Evolutionary conservation across 2,113 vertebrate species (phyloP).

Genomic region (rabbit (Oryctolagus cuniculus)): DNA sequence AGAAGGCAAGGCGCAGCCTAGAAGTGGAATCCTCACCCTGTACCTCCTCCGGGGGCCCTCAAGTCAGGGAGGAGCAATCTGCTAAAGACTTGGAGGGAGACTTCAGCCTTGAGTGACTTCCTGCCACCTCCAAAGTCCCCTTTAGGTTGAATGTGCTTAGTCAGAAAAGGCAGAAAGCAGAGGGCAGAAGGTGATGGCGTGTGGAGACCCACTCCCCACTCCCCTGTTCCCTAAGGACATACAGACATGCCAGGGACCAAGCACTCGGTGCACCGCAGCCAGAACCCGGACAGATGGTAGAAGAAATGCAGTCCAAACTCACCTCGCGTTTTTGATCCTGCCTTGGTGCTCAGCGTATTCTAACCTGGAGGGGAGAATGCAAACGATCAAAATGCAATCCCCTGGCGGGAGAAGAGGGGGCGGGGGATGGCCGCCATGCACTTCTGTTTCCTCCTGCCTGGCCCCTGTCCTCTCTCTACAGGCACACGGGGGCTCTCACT

Average conservation of each 20-base stretch:
- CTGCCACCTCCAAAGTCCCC: conserved; percentile 14
- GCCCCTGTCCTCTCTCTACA: not conserved
- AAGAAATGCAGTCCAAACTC: conserved; percentile 64
- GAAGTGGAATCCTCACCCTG: not conserved
- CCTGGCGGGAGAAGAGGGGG: not conserved
- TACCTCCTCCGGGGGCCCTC: not conserved
- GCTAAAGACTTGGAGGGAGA: not conserved
- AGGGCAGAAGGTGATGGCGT: not conserved
- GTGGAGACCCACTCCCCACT: not conserved
- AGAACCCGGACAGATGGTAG: not conserved
- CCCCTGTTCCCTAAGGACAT: not conserved
- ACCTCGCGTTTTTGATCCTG: conserved; percentile 99
- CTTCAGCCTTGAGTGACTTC: not conserved
- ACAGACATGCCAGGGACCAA: not conserved
- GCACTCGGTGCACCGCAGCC: not conserved
- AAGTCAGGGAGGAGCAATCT: not conserved
- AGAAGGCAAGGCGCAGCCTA: not conserved
- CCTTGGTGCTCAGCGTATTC: conserved; percentile 96
- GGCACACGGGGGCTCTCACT: not conserved
- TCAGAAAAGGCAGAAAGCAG: not conserved
- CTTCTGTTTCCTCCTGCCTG: not conserved
- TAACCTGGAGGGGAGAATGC: conserved; percentile 85
- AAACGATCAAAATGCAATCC: conserved; percentile 68
- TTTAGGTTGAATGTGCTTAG: not conserved
- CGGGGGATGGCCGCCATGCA: not conserved